Percentiles rank a stretch among this genome's conserved stretches.
These are phyloP conservation scores for Indri indri DNA, from an alignment of 2,113 vertebrate genomes.

Conservation along the genomic window DNA sequence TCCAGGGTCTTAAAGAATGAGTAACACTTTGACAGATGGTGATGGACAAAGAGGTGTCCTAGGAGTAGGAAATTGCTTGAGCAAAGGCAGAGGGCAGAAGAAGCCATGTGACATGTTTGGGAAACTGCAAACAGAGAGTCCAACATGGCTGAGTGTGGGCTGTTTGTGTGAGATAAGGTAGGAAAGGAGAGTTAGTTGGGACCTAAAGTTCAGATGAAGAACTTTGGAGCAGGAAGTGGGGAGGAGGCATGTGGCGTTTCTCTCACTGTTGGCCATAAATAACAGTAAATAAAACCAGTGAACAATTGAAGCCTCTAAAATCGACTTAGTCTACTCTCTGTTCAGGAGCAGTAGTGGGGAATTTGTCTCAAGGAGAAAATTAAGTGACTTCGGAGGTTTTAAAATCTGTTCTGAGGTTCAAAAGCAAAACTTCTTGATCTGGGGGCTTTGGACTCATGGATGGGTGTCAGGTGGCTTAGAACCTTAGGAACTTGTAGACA, in stretches of 20 bases:
- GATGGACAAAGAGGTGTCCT: background rate
- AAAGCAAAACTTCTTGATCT: background rate
- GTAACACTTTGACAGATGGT: background rate
- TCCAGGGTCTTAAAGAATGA: background rate
- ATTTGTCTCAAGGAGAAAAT: background rate
- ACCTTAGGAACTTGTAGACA: background rate
- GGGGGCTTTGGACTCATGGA: background rate
- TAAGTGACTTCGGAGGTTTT: background rate
- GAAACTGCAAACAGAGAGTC: background rate
- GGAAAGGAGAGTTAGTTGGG: background rate
- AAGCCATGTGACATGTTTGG: background rate
- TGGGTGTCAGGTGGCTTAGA: background rate
- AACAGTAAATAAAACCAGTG: background rate
- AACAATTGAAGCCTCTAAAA: background rate
- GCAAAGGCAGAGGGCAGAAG: background rate
- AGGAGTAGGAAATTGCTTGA: background rate
- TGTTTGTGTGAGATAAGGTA: background rate
- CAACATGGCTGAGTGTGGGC: accelerated
- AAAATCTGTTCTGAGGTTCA: background rate
- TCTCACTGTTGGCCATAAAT: background rate
- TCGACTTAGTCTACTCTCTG: background rate
- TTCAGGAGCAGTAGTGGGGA: background rate
- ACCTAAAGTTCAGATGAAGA: background rate
- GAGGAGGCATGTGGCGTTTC: background rate
- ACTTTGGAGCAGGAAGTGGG: background rate